Evolutionary conservation across 2,888 invertebrate species (phyloP), one percentile per base, ranked within the genome.

Genomic region (Caenorhabditis becei): DNA sequence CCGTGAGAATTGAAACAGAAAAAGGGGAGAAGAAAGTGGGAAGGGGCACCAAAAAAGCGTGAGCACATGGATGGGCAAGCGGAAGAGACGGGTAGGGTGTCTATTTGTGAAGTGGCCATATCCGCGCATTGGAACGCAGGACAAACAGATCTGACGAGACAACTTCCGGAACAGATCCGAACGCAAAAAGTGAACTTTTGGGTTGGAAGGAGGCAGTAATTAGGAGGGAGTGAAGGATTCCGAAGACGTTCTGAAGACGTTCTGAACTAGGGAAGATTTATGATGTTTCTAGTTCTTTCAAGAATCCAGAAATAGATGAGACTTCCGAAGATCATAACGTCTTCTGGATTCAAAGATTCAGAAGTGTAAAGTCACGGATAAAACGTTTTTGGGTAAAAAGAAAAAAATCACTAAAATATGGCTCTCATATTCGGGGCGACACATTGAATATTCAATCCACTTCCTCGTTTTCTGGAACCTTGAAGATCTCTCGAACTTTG

Each of bases 31-130:
- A 54, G 41, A 54, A 54, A 66, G 26, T 66, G 56, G 28, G 28
- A 56, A 44, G n/a, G 37, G 65, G n/a, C 10, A 32, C 56, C 47
- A 69, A 69, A 69, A 26, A 49, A 47, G 49, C 24, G 23, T 20
- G 18, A 41, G 62, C 41, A 56, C 44, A 44, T n/a, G 58, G 56
- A 69, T 58, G 54, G 47, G 62, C 54, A 62, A 61, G 23, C 37
- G 49, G 51, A 62, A 58, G n/a, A 5, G 20, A 10, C 35, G 35
- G 28, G 20, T 37, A 7, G 32, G 37, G 58, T 37, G 41, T 41
- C 41, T 70, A 72, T 69, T 74, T 69, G 72, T 79, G 72, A 79
- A 79, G 79, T 72, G 79, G 67, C 62, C 66, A 79, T 79, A 79
- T 79, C 79, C 72, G 79, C 72, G 61, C 71, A 47, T 63, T 63